Evolutionary conservation across 2,888 invertebrate species (phyloP).

Genomic region (Clepsis dumicolana): DNA sequence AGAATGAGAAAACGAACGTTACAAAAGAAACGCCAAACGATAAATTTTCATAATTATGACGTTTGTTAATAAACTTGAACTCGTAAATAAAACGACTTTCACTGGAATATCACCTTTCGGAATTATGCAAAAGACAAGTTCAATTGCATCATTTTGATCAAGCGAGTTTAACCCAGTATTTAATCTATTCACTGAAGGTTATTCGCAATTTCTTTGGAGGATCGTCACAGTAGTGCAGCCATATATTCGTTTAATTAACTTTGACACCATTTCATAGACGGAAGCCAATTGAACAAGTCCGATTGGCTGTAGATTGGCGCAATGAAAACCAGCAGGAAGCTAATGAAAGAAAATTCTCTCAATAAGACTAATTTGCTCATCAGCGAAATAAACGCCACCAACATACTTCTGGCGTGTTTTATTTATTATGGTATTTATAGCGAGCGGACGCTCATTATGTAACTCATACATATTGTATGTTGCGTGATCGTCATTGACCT

Average conservation of each 20-base stretch:
- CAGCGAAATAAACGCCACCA: slow-evolving; percentile 10
- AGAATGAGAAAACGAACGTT: not conserved
- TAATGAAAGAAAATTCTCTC: slow-evolving; percentile 45
- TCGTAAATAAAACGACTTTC: slow-evolving; percentile 31
- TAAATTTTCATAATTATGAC: slow-evolving; percentile 30
- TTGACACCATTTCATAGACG: slow-evolving; percentile 26
- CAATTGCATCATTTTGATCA: slow-evolving; percentile 37
- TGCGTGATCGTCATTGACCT: slow-evolving; percentile 43
- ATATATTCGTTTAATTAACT: slow-evolving; percentile 29
- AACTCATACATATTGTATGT: slow-evolving; percentile 44
- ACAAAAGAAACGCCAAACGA: not conserved
- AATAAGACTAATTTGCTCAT: slow-evolving; percentile 23
- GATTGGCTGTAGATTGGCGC: slow-evolving; percentile 45
- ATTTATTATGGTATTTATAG: slow-evolving; percentile 38
- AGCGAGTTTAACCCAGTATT: not conserved
- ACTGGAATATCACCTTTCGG: slow-evolving; percentile 33
- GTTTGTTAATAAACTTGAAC: slow-evolving; percentile 32
- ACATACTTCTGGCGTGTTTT: slow-evolving; percentile 13
- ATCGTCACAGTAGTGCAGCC: not conserved
- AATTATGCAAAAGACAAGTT: slow-evolving; percentile 36
- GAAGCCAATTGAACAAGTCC: slow-evolving; percentile 38
- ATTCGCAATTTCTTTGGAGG: slow-evolving; percentile 11
- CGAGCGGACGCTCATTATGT: slow-evolving; percentile 39
- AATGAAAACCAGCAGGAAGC: slow-evolving; percentile 63
- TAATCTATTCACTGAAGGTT: slow-evolving; percentile 3